These are phyloP conservation scores for Drosophila infuscata DNA, from an alignment of 2,888 invertebrate species.

Conservation along the genomic window DNA sequence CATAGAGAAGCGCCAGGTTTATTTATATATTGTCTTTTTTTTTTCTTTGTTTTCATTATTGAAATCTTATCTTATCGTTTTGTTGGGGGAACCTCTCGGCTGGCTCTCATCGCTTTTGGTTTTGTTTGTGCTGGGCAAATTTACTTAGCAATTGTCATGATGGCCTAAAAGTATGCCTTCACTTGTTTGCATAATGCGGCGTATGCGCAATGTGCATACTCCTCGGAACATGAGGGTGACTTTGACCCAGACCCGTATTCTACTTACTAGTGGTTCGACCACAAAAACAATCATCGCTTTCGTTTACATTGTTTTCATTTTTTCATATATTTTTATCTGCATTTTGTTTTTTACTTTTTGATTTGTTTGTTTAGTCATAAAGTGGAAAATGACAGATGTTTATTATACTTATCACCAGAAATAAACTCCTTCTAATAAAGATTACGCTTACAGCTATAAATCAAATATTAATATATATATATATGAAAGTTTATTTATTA, in stretches of 20 bases:
- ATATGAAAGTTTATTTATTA: not conserved
- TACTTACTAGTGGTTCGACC: slow-evolving; percentile 9
- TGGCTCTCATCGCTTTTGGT: slow-evolving; percentile 40
- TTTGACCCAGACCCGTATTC: slow-evolving; percentile 37
- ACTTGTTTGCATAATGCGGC: slow-evolving; percentile 39
- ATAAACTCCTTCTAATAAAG: not conserved
- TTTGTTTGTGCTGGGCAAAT: slow-evolving; percentile 56
- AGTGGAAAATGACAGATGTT: not conserved
- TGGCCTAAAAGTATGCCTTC: slow-evolving; percentile 73
- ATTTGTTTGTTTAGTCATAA: slow-evolving; percentile 3
- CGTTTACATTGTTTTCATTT: not conserved
- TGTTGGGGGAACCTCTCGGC: slow-evolving; percentile 5
- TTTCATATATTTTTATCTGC: not conserved
- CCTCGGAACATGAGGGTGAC: slow-evolving; percentile 15
- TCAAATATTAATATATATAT: not conserved
- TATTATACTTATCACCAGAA: not conserved
- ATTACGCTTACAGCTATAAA: not conserved
- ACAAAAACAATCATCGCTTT: not conserved
- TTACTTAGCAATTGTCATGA: slow-evolving; percentile 47
- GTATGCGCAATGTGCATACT: slow-evolving; percentile 37
- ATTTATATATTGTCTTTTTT: not conserved
- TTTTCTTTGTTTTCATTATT: slow-evolving; percentile 26
- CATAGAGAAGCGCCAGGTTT: slow-evolving; percentile 26
- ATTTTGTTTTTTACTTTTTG: slow-evolving; percentile 1
- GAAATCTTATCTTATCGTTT: slow-evolving; percentile 65